Evolutionary conservation across 2,113 vertebrate genomes (phyloP), one percentile per base, ranked within the genome.

Genomic region (Chloebia gouldiae): DNA sequence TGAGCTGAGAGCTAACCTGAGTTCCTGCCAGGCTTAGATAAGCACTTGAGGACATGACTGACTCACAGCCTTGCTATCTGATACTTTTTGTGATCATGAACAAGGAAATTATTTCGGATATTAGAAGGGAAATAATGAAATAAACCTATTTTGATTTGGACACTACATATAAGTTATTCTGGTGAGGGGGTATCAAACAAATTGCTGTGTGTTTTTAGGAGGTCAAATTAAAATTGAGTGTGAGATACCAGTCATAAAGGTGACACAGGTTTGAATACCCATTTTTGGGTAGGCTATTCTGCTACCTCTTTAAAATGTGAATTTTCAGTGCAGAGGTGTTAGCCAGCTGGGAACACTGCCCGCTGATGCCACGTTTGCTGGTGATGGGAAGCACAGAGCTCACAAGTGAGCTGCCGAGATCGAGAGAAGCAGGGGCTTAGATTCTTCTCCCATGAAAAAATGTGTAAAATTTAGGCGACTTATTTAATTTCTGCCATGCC

Each of bases 401-500:
- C 56, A 19, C 10, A 19, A 57, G 44, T 10, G 28, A 57, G 42
- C 63, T 42, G 17, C 64, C 27, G 45, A 37, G 21, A 72, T 66
- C 30, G 25, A 75, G 54, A 44, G n/a, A 33, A 44, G 45, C 65
- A 49, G 61, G 65, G 88, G 79, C 82, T 96, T 94, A 78, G 51
- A 60, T 86, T 81, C 92, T 73, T 6, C 56, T 78, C 86, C 79
- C 70, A 53, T 42, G 30, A 59, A 44, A 44, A 61, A 64, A 49
- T 5, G 60, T 57, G 47, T 81, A 72, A 76, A 54, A 79, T 96
- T 77, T 35, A 57, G 94, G 77, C 23, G 65, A 88, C 94, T 97
- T 91, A 85, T 94, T 96, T 94, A 31, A 44, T 80, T 56, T 28
- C 56, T 27, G 49, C 69, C 4, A 1, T 35, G 84, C 64, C 90